Evolutionary conservation across 1,140 invertebrate genomes (phyloP).

Genomic region (Drosophila azteca): DNA sequence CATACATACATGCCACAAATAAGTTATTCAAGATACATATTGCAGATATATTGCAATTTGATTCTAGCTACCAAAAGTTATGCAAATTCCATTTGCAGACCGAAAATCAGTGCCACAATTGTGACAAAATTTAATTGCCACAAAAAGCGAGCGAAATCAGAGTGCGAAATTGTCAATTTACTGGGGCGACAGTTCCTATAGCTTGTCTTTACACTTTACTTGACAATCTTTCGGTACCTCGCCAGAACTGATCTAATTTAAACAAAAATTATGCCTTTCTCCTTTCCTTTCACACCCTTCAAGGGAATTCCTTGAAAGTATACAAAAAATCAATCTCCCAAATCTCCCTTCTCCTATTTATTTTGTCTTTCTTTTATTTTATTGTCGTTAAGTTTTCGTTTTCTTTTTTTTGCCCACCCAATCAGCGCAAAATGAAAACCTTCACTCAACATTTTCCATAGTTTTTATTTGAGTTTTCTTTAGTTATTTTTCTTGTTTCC

Average conservation of each 20-base stretch:
- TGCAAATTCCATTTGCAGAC: conserved; percentile 43
- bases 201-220: no score
- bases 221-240: no score
- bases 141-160: conserved; percentile 31
- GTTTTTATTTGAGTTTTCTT: conserved; percentile 44
- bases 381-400: conserved; percentile 2
- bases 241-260: no score
- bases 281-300: no score
- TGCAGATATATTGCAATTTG: conserved; percentile 42
- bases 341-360: no score
- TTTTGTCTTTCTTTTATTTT: not conserved
- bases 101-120: conserved; percentile 4
- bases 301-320: no score
- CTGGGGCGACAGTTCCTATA: no score
- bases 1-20: not conserved
- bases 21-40: not conserved
- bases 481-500: not conserved
- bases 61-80: conserved; percentile 31
- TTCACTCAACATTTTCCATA: conserved; percentile 26
- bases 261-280: no score
- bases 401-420: conserved; percentile 13
- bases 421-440: conserved; percentile 5
- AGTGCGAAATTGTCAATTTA: conserved; percentile 16
- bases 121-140: conserved; percentile 8
- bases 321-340: no score